phyloP scores from a whole-genome alignment of 53 echinoderm and acorn worm genomes.

The Crossaster papposus region DNA sequence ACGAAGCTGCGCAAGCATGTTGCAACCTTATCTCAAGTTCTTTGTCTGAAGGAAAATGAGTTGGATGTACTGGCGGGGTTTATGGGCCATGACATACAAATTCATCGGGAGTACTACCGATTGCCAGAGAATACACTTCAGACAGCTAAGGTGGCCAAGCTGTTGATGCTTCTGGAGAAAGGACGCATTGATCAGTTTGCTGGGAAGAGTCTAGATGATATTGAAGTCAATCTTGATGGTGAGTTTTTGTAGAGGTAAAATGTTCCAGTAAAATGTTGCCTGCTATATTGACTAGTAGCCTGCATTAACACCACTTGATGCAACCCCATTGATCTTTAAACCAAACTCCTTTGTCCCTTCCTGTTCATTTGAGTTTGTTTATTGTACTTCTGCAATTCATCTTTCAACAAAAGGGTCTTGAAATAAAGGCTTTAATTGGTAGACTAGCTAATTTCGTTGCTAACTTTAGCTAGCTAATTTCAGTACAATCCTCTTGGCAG shows the following conservation, averaged over 20 bases:
- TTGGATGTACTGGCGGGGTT: conserved; percentile 62
- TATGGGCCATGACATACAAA: conserved; percentile 59
- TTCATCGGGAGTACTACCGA: conserved; percentile 60
- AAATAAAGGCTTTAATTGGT: no score
- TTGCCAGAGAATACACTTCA: conserved; percentile 38
- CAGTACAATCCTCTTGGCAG: no score
- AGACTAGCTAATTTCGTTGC: no score
- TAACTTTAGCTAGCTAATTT: no score
- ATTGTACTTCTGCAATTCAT: no score
- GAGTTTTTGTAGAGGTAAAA: neutral
- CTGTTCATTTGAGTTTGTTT: no score
- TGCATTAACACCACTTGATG: no score
- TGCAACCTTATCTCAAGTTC: conserved; percentile 65
- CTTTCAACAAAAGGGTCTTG: no score
- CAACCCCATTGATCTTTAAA: no score
- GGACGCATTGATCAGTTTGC: conserved; percentile 45
- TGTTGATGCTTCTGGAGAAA: conserved; percentile 56
- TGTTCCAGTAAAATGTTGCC: neutral
- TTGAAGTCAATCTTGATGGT: conserved; percentile 46
- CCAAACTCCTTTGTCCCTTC: no score
- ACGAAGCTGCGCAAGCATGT: conserved; percentile 71
- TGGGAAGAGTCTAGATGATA: conserved; percentile 71
- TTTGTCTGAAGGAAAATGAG: conserved; percentile 69
- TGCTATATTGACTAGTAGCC: neutral
- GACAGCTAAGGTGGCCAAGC: no score